phyloP scores from a whole-genome alignment of 2,888 invertebrate species.

The Entomobrya multifasciata region DNA sequence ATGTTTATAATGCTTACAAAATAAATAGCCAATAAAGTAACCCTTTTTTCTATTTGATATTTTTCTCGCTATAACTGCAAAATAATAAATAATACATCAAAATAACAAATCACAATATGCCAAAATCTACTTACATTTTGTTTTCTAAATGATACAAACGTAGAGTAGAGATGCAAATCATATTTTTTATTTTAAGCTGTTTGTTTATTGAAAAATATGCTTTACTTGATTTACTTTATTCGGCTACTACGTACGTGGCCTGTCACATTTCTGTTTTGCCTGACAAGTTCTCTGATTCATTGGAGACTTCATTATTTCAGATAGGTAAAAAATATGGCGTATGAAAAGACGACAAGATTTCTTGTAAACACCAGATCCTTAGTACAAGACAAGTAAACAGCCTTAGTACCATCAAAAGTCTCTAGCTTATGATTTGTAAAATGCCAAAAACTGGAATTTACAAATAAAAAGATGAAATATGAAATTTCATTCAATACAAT shows the following conservation, averaged over 20 bases:
- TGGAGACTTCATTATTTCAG: constrained; percentile 66
- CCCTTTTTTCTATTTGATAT: background rate
- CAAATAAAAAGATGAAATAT: background rate
- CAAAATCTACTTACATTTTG: background rate
- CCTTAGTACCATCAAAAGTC: too few species aligned
- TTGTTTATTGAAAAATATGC: constrained; percentile 1
- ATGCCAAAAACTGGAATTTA: background rate
- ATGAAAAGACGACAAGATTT: background rate
- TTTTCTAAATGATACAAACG: constrained; percentile 1
- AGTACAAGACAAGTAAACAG: background rate
- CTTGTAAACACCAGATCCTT: background rate
- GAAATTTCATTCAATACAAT: too few species aligned
- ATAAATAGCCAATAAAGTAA: background rate
- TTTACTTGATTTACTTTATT: constrained; percentile 13
- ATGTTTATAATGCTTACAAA: background rate
- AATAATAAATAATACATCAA: constrained; percentile 7
- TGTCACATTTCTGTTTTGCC: constrained; percentile 8
- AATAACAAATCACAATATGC: background rate
- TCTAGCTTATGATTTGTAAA: background rate
- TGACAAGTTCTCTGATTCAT: constrained; percentile 38
- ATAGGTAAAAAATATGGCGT: background rate
- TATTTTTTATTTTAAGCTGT: constrained; percentile 2
- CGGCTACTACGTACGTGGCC: background rate
- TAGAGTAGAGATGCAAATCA: constrained; percentile 15
- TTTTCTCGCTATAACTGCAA: constrained; percentile 2